Base-by-base conservation (phyloP, 2,113 vertebrate species). In the Orycteropus afer region DNA sequence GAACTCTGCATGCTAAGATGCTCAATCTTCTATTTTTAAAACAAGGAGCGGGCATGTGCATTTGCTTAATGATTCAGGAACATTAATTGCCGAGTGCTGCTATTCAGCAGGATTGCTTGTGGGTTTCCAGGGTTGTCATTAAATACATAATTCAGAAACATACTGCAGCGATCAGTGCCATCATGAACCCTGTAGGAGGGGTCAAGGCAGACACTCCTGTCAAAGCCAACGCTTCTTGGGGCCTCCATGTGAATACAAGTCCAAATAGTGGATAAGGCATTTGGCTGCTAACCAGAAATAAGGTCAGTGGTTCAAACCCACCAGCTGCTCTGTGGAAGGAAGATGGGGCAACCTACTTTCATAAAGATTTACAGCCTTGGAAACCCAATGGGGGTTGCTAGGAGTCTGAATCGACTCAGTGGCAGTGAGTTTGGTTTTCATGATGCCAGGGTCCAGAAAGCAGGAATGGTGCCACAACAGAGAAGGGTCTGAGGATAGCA, bases 11-110 rank as follows among this genome's bases (percentile, higher is more conserved):
- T 42, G 9, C 23, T n/a, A 81, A 85, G 57, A 80, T 71, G 65
- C 63, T 77, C 78, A 88, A 40, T 47, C n/a, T 25, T 34, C 76
- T 95, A 49, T 61, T 95, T 90, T 74, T 80, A 82, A 85, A 73
- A 55, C 14, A 67, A 59, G 69, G 14, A 89, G 37, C 32, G 47
- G 11, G 10, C 2, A 49, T 55, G 25, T n/a, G 22, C 37, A 49
- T 77, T 34, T 85, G 73, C 51, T 42, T 78, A 73, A 55, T 94
- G 57, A 83, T 71, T 77, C 59, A 80, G 42, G 32, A 84, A 77
- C 32, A 42, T 71, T 88, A n/a, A 61, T 42, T 69, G n/a, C 59
- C 6, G 3, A 67, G 73, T 59, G 69, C 53, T 15, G 0, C 32
- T 34, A 29, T 34, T 83, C 51, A 37, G 53, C 61, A 82, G 78